These are phyloP conservation scores for Clostera curtula DNA, from an alignment of 2,888 invertebrate genomes.

Conservation along the genomic window DNA sequence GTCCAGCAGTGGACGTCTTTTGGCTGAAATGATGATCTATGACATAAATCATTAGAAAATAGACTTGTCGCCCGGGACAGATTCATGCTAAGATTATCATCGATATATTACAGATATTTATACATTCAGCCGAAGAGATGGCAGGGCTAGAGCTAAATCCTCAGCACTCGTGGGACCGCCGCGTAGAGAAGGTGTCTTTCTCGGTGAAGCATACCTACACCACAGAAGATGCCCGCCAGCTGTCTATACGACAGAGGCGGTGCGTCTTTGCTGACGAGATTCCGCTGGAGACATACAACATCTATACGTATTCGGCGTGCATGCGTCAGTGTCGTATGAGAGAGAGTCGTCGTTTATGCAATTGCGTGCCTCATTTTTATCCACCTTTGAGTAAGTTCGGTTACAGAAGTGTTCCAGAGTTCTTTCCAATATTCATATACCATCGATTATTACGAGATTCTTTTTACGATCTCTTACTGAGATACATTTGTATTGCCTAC, in stretches of 20 bases:
- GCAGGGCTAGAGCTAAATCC: constrained; percentile 80
- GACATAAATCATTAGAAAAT: too few relatives aligned
- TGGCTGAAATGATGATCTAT: too few relatives aligned
- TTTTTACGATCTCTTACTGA: too few relatives aligned
- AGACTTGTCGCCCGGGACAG: too few relatives aligned
- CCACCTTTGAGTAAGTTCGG: constrained; percentile 68
- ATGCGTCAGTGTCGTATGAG: constrained; percentile 84
- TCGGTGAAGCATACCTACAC: constrained; percentile 86
- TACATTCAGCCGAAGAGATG: constrained; percentile 81
- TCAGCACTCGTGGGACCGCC: constrained; percentile 80
- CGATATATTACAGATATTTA: constrained; percentile 65
- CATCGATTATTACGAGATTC: too few relatives aligned
- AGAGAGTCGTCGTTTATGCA: constrained; percentile 76
- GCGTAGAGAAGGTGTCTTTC: constrained; percentile 77
- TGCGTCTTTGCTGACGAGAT: constrained; percentile 83
- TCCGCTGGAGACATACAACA: constrained; percentile 72
- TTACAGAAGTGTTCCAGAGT: too few relatives aligned
- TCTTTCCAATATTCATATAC: too few relatives aligned
- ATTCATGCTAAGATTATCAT: too few relatives aligned
- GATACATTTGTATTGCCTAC: too few relatives aligned
- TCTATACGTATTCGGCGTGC: constrained; percentile 83
- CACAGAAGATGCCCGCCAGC: constrained; percentile 81
- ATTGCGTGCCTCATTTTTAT: constrained; percentile 84
- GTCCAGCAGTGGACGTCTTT: too few relatives aligned
- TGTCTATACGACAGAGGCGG: constrained; percentile 79